Conservation (phyloP, 2,113 vertebrate species). For the Origma solitaria region DNA sequence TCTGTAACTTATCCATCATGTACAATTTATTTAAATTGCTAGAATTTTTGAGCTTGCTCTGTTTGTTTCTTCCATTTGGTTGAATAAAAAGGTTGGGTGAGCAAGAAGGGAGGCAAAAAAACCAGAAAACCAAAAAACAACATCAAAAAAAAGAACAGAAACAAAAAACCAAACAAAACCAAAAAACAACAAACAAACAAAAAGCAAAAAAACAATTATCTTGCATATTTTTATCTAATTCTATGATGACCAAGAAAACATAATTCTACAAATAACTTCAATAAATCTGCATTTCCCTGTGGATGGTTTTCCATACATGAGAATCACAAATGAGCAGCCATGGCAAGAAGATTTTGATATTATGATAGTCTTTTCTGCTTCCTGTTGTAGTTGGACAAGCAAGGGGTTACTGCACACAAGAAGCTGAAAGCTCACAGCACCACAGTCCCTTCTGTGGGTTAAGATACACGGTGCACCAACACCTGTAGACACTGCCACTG, state of each 20-base stretch:
- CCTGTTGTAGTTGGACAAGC: background rate
- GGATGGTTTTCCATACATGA: background rate
- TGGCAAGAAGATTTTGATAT: background rate
- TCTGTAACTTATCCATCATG: background rate
- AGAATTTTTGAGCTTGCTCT: background rate
- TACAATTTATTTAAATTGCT: background rate
- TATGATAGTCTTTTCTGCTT: background rate
- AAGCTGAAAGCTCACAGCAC: background rate
- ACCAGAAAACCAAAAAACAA: no score
- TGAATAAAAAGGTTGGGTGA: background rate
- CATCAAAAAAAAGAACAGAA: no score
- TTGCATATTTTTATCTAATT: background rate
- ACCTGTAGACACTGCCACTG: background rate
- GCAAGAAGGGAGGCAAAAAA: background rate
- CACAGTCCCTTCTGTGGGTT: background rate
- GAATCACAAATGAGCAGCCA: background rate
- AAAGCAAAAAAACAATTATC: background rate
- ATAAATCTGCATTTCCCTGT: background rate
- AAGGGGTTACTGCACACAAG: background rate
- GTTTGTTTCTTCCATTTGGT: background rate
- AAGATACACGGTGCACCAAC: background rate
- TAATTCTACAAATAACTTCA: background rate
- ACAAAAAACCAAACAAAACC: no score
- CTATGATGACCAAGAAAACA: background rate
- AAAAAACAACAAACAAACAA: background rate